Evolutionary conservation across 53 echinoderm and acorn worm species (phyloP).

Genomic region (Echinometra lucunter): DNA sequence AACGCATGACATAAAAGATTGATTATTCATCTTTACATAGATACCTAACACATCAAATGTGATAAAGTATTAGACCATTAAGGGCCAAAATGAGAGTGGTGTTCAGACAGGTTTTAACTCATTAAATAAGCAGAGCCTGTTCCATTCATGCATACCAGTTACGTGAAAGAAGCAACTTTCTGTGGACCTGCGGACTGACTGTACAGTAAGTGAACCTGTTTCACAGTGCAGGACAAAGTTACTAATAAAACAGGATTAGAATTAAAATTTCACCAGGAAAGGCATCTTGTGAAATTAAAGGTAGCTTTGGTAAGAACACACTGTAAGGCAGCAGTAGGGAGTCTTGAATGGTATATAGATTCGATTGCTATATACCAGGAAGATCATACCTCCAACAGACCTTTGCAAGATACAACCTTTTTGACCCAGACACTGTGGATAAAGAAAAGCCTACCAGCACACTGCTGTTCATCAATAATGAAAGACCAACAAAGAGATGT

Average conservation of each 20-base stretch:
- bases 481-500: not conserved
- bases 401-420: not conserved
- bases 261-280: slow-evolving; percentile 32
- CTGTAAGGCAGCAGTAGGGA: slow-evolving; percentile 10
- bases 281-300: slow-evolving; percentile 23
- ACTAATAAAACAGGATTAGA: not conserved
- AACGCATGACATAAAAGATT: too few relatives aligned
- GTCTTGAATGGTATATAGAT: not conserved
- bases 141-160: too few relatives aligned
- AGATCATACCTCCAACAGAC: not conserved
- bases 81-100: too few relatives aligned
- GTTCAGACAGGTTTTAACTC: too few relatives aligned
- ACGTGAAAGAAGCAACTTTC: too few relatives aligned
- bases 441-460: not conserved
- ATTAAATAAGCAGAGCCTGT: too few relatives aligned
- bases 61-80: too few relatives aligned
- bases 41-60: too few relatives aligned
- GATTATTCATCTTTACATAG: too few relatives aligned
- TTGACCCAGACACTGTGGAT: not conserved
- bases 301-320: not conserved
- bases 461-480: slow-evolving; percentile 43
- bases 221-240: not conserved
- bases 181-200: too few relatives aligned
- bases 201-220: too few relatives aligned
- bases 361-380: slow-evolving; percentile 7